Percentiles rank a stretch among this genome's conserved stretches.
Evolutionary conservation across 2,888 invertebrate species (phyloP).

Genomic region (Abrostola triplasia): DNA sequence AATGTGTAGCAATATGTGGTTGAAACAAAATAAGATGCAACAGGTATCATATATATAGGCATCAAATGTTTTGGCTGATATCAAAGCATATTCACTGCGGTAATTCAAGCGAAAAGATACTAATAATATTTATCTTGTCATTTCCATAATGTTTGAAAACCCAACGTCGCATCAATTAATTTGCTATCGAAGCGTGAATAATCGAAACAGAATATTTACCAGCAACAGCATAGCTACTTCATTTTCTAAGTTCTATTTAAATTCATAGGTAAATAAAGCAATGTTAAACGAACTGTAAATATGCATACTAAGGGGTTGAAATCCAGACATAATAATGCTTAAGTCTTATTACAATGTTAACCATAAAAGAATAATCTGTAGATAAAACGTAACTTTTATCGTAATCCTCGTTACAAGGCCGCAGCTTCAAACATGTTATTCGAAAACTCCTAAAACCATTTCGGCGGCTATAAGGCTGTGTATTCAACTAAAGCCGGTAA

Average conservation of each 20-base stretch:
- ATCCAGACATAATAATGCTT: too few species aligned
- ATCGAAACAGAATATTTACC: constrained; percentile 19
- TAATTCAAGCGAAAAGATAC: constrained; percentile 27
- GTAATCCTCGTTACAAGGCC: not conserved
- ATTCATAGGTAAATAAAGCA: too few species aligned
- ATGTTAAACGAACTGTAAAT: not conserved
- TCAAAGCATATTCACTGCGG: constrained; percentile 2
- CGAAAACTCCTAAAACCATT: constrained; percentile 16
- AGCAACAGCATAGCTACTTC: constrained; percentile 4
- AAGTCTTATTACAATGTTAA: too few species aligned
- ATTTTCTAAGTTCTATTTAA: constrained; percentile 5
- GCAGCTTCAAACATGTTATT: not conserved
- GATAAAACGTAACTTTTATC: too few species aligned
- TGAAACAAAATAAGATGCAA: constrained; percentile 9
- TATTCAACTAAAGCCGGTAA: constrained; percentile 29
- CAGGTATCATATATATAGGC: constrained; percentile 14
- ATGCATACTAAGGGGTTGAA: too few species aligned
- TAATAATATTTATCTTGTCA: constrained; percentile 32
- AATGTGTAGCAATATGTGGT: not conserved
- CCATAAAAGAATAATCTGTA: too few species aligned
- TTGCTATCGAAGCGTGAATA: constrained; percentile 33
- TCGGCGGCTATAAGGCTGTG: constrained; percentile 16
- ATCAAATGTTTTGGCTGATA: constrained; percentile 15
- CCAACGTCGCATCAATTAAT: constrained; percentile 9
- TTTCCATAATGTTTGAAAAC: constrained; percentile 28